These are phyloP conservation scores for Xiphophorus couchianus DNA, from an alignment of 2,113 vertebrate genomes.

Conservation along the genomic window DNA sequence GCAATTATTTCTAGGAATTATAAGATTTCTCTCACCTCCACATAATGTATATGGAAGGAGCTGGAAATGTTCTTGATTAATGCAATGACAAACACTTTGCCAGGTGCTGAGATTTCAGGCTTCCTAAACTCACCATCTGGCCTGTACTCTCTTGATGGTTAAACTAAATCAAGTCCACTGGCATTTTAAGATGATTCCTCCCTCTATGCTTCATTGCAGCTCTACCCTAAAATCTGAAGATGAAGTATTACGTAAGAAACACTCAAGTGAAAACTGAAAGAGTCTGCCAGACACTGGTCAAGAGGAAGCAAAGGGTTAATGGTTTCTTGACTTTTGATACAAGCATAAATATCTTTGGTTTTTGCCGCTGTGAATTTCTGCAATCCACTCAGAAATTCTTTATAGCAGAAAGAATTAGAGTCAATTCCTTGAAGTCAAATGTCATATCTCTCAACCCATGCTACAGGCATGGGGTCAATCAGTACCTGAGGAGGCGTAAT, in stretches of 20 bases:
- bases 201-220: slow-evolving; percentile 1
- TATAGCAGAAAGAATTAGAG: neutral
- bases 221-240: slow-evolving; percentile 27
- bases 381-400: neutral
- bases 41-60: slow-evolving; percentile 48
- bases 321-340: neutral
- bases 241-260: slow-evolving; percentile 34
- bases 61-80: slow-evolving; percentile 66
- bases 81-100: slow-evolving; percentile 62
- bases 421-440: neutral
- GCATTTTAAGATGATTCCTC: slow-evolving; percentile 26
- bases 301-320: neutral
- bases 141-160: slow-evolving; percentile 46
- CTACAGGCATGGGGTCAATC: neutral
- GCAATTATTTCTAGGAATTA: slow-evolving; percentile 54
- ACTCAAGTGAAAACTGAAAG: slow-evolving; percentile 6
- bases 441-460: neutral
- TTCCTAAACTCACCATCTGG: slow-evolving; percentile 72
- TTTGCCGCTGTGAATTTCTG: no score
- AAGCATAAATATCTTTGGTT: neutral
- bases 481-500: neutral
- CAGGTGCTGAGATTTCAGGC: slow-evolving; percentile 67
- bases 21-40: slow-evolving; percentile 15
- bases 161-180: slow-evolving; percentile 56
- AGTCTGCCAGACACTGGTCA: neutral